Percentiles rank a stretch among this genome's conserved stretches.
These are phyloP conservation scores for Eidolon dupreanum DNA, from an alignment of 2,797 vertebrate genomes.

Conservation along the genomic window DNA sequence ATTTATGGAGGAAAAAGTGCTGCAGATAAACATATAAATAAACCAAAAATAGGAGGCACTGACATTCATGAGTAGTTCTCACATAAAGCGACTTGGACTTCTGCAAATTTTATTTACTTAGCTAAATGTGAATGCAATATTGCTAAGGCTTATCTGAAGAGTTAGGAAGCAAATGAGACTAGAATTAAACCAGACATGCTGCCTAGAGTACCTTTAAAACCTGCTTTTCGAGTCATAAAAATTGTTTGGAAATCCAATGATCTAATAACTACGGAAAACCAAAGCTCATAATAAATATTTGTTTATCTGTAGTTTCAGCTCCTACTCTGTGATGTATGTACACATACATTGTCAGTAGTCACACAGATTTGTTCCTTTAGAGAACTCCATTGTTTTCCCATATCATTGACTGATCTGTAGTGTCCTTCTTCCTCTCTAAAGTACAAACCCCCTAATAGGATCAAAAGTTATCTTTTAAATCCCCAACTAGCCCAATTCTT, in stretches of 20 bases:
- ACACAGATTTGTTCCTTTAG: background rate
- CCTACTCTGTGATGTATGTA: background rate
- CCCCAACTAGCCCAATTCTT: background rate
- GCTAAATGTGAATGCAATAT: background rate
- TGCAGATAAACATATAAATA: slow-evolving; percentile 63
- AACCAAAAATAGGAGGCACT: background rate
- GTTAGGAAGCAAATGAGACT: slow-evolving; percentile 31
- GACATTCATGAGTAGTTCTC: background rate
- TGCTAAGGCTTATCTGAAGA: slow-evolving; percentile 2
- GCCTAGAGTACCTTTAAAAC: slow-evolving; percentile 7
- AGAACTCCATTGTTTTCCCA: rapidly evolving
- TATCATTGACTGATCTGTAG: background rate
- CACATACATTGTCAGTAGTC: rapidly evolving
- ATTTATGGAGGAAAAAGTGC: slow-evolving; percentile 1
- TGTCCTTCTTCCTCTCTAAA: background rate
- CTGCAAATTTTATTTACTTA: slow-evolving; percentile 43
- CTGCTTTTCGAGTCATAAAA: slow-evolving; percentile 47
- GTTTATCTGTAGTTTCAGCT: background rate
- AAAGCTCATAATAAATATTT: slow-evolving; percentile 18
- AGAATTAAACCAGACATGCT: slow-evolving; percentile 32
- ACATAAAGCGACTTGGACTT: slow-evolving; percentile 1
- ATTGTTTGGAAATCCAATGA: slow-evolving; percentile 34
- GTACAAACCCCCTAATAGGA: background rate
- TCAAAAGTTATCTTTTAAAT: background rate
- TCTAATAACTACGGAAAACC: background rate